phyloP scores from a whole-genome alignment of 2,888 invertebrate genomes.

The Leptopilina syphax region DNA sequence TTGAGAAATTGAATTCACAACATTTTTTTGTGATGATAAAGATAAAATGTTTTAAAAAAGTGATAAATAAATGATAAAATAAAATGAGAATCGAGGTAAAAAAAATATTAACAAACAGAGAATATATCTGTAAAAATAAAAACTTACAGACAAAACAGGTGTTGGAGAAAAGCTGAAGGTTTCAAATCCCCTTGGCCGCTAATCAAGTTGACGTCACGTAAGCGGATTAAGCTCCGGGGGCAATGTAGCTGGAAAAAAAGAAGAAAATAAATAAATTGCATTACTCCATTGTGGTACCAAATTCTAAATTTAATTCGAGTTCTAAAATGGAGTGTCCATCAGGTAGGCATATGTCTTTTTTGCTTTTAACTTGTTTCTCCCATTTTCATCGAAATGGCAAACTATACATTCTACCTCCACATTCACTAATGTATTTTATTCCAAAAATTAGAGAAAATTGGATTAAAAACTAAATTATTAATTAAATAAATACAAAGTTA shows the following conservation, averaged over 20 bases:
- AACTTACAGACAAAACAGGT: too few species aligned
- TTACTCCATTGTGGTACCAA: neutral
- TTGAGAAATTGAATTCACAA: neutral
- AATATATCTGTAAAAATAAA: neutral
- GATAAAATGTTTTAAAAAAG: too few species aligned
- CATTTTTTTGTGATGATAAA: too few species aligned
- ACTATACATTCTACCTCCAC: neutral
- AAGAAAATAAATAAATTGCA: constrained; percentile 28
- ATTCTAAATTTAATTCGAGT: constrained; percentile 25
- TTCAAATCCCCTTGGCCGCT: neutral
- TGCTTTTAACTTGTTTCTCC: constrained; percentile 32
- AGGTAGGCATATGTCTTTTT: constrained; percentile 2
- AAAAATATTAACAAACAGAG: neutral
- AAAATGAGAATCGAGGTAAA: neutral
- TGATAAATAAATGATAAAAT: neutral
- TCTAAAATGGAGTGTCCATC: constrained; percentile 33
- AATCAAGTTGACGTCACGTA: constrained; percentile 11
- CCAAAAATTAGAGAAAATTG: neutral
- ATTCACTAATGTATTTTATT: neutral
- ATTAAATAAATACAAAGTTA: too few species aligned
- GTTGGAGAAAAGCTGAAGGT: neutral
- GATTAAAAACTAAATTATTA: too few species aligned
- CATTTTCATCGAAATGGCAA: constrained; percentile 32
- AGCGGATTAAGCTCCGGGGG: neutral
- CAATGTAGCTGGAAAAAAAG: neutral